Evolutionary conservation across 2,888 invertebrate species (phyloP).

Genomic region (Oxystoma pomonae): DNA sequence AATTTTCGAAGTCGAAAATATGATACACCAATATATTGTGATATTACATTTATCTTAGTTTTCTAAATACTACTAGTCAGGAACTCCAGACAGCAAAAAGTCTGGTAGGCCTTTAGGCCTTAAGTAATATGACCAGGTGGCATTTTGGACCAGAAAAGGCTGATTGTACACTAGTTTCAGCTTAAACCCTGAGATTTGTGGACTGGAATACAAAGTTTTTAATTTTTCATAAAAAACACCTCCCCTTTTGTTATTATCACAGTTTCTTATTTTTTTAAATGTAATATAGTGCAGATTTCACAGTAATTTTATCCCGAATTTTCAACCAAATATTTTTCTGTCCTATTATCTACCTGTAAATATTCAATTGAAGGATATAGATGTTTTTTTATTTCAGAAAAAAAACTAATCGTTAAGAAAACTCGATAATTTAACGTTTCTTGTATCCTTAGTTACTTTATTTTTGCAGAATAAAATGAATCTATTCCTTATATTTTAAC

Average conservation of each 20-base stretch:
- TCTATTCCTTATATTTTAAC: no score
- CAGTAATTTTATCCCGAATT: no score
- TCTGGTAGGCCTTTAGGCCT: constrained; percentile 11
- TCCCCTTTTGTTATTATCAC: neutral
- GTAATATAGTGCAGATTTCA: no score
- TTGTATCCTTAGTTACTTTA: no score
- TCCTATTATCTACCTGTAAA: no score
- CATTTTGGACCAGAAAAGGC: constrained; percentile 28
- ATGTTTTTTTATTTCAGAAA: no score
- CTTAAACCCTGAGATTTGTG: constrained; percentile 47
- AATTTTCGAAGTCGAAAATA: no score
- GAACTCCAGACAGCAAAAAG: constrained; percentile 47
- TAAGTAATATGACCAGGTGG: neutral
- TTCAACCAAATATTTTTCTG: no score
- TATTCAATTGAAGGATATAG: no score
- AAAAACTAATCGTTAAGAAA: no score
- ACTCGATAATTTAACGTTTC: no score
- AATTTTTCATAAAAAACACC: neutral
- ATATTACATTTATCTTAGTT: constrained; percentile 25
- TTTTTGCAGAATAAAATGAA: no score
- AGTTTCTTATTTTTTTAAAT: neutral
- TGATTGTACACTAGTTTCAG: constrained; percentile 50
- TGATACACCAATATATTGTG: neutral
- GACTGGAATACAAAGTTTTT: constrained; percentile 37
- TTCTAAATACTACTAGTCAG: constrained; percentile 43